phyloP scores from a whole-genome alignment of 2,797 vertebrate species.

The Rhincodon typus region DNA sequence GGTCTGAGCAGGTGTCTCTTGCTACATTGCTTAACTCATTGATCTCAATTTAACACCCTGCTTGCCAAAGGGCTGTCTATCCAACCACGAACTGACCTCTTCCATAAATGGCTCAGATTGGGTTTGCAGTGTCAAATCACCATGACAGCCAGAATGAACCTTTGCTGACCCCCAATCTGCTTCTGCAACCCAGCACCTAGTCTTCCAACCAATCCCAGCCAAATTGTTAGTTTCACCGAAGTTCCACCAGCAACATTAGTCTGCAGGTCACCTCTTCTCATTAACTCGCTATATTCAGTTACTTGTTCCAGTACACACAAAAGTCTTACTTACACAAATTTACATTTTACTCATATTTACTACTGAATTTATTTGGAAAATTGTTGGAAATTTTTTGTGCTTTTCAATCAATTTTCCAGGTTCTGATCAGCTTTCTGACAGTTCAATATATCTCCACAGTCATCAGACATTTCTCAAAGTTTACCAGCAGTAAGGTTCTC shows the following conservation, averaged over 20 bases:
- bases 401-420: background rate
- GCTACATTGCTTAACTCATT: no score
- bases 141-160: no score
- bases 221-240: background rate
- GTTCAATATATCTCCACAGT: background rate
- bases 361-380: background rate
- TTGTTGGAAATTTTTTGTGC: background rate
- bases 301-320: background rate
- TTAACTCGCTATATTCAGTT: background rate
- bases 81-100: no score
- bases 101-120: no score
- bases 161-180: no score
- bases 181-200: background rate
- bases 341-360: background rate
- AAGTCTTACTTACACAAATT: background rate
- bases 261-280: background rate
- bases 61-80: no score
- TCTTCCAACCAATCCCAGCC: background rate
- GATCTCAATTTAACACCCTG: no score
- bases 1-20: no score
- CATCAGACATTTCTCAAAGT: constrained; percentile 8
- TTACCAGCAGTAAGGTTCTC: background rate
- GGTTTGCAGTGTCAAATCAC: no score
- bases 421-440: background rate
- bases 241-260: background rate